Evolutionary conservation across 64 coral and sea anemone genomes (phyloP), one percentile per base, ranked within the genome.

Genomic region (Montipora foliosa): DNA sequence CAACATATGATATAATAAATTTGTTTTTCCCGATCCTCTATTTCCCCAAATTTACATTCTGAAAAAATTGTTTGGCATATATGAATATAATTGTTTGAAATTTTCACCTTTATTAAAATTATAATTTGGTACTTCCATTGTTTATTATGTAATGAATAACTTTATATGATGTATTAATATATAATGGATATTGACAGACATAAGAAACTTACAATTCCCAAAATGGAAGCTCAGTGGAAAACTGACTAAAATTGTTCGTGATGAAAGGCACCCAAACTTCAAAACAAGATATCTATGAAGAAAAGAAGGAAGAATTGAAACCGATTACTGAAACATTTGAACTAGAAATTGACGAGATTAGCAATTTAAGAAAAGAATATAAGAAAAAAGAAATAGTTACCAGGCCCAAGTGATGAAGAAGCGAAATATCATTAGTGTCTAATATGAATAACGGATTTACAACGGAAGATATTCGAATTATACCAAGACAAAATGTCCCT

Each of bases 141-240:
- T 25, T 25, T 25, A 25, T 25, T 25, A 25, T 25, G 24, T 25
- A 0, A 25, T 25, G 24, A 25, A 25, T 25, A 25, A 25, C 24
- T 25, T 25, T 25, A 25, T 25, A 25, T 25, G 24, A 53, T 53
- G 51, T 8, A 53, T 53, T 53, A 8, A 53, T 8, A 58, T 92
- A 92, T 53, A 92, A 84, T 22, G 90, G 90, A 92, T 49, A 85
- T 92, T 61, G 46, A 83, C 0, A 84, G 29, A 10, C 2, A 60
- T 8, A 92, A 73, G 80, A 92, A 77, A 86, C 47, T 75, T 59
- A 59, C 71, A 46, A 60, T 70, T n/a, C 67, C 47, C 2, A 85
- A 74, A 64, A 76, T 92, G 24, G 24, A 25, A 25, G 24, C 0
- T 44, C 6, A 60, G 67, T 62, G 90, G 81, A 48, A 76, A 92